Evolutionary conservation across 1,140 invertebrate species (phyloP), one percentile per base, ranked within the genome.

Genomic region (Diorhabda elongata): DNA sequence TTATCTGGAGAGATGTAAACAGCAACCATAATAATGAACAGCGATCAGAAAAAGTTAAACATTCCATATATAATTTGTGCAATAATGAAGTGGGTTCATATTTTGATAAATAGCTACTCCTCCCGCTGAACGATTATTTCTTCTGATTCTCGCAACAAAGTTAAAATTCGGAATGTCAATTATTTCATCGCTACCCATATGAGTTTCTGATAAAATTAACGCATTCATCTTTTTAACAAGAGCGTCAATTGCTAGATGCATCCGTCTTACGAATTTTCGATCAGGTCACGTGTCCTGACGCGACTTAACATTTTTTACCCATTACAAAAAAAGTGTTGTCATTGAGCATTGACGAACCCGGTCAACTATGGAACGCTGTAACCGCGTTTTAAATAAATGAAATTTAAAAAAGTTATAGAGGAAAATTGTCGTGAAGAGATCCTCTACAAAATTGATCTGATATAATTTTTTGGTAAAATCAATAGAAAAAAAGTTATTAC

Each of bases 181-280:
- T 59, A 59, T 59, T 59, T 59, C 58, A 11, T 59, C 58, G 5
- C 58, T 41, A 26, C 26, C 26, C 58, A 59, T 59, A 41, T 59
- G 58, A 59, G 58, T 59, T 59, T 59, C 58, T 59, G 58, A 11
- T 59, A 59, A 59, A 59, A 59, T 59, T 59, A 59, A 59, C 5
- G 2, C 58, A 41, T 59, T 59, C 11, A 2, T 59, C 26, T 59
- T 59, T 11, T 59, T 59, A 59, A 59, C 58, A 41, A 59, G 58
- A 59, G 47, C 9, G 9, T 52, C 47, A 52, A 52, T 52, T 52
- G 47, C 47, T 52, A 52, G 47, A 2, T 52, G 26, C 26, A 26
- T 26, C 26, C 26, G 26, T 26, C 26, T 26, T 26, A 26, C 26
- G 26, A 26, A 26, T 26, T 26, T 26, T 26, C 26, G 26, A 26